Conservation (phyloP, 2,888 invertebrate genomes). For the Acanthosepion lycidas region DNA sequence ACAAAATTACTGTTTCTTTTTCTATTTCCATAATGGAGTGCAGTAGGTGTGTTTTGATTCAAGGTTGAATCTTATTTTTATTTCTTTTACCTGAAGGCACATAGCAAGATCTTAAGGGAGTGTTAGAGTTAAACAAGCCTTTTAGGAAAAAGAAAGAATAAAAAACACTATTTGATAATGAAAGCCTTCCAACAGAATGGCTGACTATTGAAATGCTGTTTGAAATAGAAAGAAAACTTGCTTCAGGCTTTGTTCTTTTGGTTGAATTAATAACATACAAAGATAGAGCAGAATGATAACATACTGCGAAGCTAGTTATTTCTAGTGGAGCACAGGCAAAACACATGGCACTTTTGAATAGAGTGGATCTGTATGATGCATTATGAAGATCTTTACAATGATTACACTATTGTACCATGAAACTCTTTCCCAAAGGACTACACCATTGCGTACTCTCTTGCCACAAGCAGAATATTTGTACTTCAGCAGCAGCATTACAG, state of each 20-base stretch:
- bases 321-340: background rate
- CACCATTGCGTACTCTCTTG: background rate
- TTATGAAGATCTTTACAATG: background rate
- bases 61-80: background rate
- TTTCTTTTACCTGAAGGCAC: background rate
- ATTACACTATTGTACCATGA: background rate
- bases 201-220: background rate
- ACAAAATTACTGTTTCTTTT: background rate
- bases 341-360: background rate
- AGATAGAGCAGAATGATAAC: background rate
- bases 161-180: background rate
- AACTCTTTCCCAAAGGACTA: background rate
- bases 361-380: background rate
- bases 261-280: slow-evolving; percentile 17
- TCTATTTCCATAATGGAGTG: background rate
- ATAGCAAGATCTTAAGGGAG: slow-evolving; percentile 2
- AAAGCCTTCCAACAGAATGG: background rate
- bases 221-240: background rate
- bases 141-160: background rate
- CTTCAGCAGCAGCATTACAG: background rate
- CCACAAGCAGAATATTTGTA: background rate
- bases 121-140: slow-evolving; percentile 4
- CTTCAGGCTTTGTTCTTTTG: background rate
- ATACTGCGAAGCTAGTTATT: background rate
- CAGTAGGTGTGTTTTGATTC: background rate